These are phyloP conservation scores for Polyodon spathula DNA, from an alignment of 2,113 vertebrate species.

Conservation along the genomic window DNA sequence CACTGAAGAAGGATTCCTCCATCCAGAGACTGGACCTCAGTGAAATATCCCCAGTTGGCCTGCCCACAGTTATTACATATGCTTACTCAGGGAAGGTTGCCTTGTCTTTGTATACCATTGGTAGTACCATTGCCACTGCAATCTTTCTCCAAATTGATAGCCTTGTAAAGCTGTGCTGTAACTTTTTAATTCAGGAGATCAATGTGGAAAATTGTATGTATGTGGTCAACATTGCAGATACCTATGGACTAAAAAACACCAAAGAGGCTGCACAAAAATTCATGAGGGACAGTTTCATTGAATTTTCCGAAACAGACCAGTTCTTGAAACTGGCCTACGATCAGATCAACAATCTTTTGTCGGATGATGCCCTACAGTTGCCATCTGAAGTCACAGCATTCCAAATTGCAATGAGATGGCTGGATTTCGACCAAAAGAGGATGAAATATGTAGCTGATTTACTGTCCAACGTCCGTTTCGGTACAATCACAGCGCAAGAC, in stretches of 20 bases:
- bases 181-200: slow-evolving; percentile 89
- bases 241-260: slow-evolving; percentile 80
- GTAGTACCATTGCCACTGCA: slow-evolving; percentile 87
- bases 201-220: slow-evolving; percentile 97
- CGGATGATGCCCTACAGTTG: slow-evolving; percentile 86
- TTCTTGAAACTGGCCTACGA: slow-evolving; percentile 97
- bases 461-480: slow-evolving; percentile 85
- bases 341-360: slow-evolving; percentile 92
- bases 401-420: slow-evolving; percentile 95
- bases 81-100: slow-evolving; percentile 94
- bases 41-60: slow-evolving; percentile 78
- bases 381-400: slow-evolving; percentile 94
- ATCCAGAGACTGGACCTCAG: slow-evolving; percentile 84
- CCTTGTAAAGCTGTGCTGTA: slow-evolving; percentile 95
- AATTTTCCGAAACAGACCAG: slow-evolving; percentile 95
- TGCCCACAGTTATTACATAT: slow-evolving; percentile 87
- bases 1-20: slow-evolving; percentile 81
- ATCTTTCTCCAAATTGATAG: slow-evolving; percentile 80
- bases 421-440: slow-evolving; percentile 95
- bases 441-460: slow-evolving; percentile 84
- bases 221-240: slow-evolving; percentile 87
- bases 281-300: slow-evolving; percentile 93
- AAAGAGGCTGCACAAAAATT: slow-evolving; percentile 86
- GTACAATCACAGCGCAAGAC: slow-evolving; percentile 92
- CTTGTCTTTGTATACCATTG: slow-evolving; percentile 88